These are phyloP conservation scores for Panthera leo DNA, from an alignment of 2,113 vertebrate genomes.

Conservation along the genomic window DNA sequence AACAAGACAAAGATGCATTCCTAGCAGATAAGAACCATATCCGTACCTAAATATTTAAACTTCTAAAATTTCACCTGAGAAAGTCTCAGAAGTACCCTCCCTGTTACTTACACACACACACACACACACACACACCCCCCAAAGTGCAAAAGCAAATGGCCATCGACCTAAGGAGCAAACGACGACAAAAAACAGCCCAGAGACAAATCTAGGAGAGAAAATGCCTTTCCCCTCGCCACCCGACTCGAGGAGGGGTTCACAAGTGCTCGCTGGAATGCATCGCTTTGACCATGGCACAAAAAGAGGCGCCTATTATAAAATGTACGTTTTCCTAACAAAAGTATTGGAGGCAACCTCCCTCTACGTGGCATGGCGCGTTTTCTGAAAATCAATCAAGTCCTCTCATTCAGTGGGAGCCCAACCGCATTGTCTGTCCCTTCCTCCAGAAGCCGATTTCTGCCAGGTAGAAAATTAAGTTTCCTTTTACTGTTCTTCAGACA, in stretches of 20 bases:
- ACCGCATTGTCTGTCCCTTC: constrained; percentile 83
- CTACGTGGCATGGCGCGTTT: constrained; percentile 68
- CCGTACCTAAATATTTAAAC: neutral
- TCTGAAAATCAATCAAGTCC: constrained; percentile 84
- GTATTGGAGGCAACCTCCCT: constrained; percentile 69
- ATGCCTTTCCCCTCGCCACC: neutral
- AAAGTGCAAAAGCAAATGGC: neutral
- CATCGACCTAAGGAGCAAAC: neutral
- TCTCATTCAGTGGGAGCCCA: constrained; percentile 80
- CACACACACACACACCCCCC: neutral
- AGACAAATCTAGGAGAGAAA: neutral
- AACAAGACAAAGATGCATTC: neutral
- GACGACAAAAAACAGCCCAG: neutral
- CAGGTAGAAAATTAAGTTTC: constrained; percentile 91
- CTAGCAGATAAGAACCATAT: neutral
- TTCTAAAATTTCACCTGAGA: neutral
- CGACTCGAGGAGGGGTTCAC: neutral
- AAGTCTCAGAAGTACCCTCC: neutral
- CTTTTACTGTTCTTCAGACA: constrained; percentile 82
- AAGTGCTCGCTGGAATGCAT: neutral
- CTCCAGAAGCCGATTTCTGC: constrained; percentile 84
- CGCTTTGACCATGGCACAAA: constrained; percentile 65
- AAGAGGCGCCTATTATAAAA: constrained; percentile 23
- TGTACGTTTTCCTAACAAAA: constrained; percentile 79
- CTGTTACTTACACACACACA: neutral